Evolutionary conservation across 2,797 vertebrate species (phyloP).

Genomic region (Acestrorhynchus altus): DNA sequence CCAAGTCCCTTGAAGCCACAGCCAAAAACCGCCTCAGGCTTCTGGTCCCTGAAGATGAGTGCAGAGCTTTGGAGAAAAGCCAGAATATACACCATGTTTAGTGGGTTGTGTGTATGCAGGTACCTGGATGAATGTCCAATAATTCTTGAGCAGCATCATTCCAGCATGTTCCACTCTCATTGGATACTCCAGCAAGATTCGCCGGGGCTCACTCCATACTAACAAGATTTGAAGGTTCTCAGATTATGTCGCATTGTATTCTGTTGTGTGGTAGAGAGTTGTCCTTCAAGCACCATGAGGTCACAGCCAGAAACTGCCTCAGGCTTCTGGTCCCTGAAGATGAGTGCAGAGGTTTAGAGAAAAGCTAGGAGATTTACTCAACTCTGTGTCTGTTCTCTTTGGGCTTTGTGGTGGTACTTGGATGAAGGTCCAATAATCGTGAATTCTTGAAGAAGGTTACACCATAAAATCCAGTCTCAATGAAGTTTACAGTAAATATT

Average conservation of each 20-base stretch:
- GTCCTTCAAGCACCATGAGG: background rate
- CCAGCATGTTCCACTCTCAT: conserved; percentile 13
- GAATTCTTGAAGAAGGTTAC: conserved; percentile 36
- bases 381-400: conserved; percentile 7
- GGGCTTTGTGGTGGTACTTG: conserved; percentile 1
- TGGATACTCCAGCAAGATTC: background rate
- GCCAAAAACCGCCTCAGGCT: conserved; percentile 5
- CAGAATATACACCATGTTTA: conserved; percentile 7
- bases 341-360: conserved; percentile 7
- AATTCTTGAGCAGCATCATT: conserved; percentile 37
- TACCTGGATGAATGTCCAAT: conserved; percentile 21
- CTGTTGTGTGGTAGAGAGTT: background rate
- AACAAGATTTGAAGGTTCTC: conserved; percentile 21
- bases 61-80: conserved; percentile 13
- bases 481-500: background rate
- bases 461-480: conserved; percentile 13
- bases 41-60: background rate
- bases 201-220: background rate
- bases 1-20: background rate
- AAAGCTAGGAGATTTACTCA: conserved; percentile 1
- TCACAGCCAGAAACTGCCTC: background rate
- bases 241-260: too few relatives aligned
- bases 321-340: conserved; percentile 5
- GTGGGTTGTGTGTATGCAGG: background rate
- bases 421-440: conserved; percentile 26